A percentile compares a stretch with the other conserved stretches of the same genome.
Evolutionary conservation across 64 coral and sea anemone genomes (phyloP).

Genomic region (Orbicella faveolata): DNA sequence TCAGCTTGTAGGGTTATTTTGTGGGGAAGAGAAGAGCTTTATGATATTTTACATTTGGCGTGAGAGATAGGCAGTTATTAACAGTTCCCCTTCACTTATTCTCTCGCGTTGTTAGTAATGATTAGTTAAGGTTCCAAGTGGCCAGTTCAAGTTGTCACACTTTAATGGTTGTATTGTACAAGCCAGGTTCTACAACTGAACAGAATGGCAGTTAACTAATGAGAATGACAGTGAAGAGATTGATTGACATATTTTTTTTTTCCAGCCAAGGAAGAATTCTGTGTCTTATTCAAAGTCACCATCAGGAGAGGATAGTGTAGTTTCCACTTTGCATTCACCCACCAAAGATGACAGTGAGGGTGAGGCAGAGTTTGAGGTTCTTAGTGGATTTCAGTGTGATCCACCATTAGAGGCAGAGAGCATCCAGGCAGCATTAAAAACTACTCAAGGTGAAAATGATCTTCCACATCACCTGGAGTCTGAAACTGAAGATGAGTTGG

Average conservation of each 20-base stretch:
- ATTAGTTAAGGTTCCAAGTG: no score
- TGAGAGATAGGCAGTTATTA: no score
- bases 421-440: neutral
- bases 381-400: conserved; percentile 77
- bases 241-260: conserved; percentile 12
- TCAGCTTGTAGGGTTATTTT: no score
- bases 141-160: no score
- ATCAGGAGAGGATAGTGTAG: neutral
- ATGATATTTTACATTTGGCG: no score
- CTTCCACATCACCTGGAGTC: no score
- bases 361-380: conserved; percentile 93
- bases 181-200: no score
- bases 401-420: conserved; percentile 16
- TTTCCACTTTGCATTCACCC: neutral
- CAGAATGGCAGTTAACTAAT: no score
- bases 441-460: neutral
- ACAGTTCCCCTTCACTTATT: no score
- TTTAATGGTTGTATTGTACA: no score
- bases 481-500: neutral
- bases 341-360: conserved; percentile 63
- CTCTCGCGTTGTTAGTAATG: no score
- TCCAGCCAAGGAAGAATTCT: conserved; percentile 80
- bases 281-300: conserved; percentile 71
- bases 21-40: no score
- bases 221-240: neutral